These are phyloP conservation scores for Cephus cinctus DNA, from an alignment of 1,140 invertebrate species.

Conservation along the genomic window DNA sequence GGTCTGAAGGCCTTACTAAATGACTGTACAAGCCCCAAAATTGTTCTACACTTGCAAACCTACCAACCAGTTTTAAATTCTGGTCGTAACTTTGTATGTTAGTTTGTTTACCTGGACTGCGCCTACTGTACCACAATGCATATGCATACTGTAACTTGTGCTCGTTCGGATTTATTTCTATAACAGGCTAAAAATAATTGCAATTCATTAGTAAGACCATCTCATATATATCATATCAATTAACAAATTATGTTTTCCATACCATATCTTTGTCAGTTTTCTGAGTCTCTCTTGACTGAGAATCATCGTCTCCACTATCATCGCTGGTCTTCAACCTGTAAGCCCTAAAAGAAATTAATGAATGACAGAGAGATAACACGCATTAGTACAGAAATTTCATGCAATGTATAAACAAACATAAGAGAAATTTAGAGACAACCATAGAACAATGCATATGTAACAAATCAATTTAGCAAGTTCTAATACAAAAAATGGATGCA, in stretches of 20 bases:
- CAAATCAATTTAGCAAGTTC: too few relatives aligned
- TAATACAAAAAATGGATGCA: too few relatives aligned
- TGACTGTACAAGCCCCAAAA: conserved; percentile 97
- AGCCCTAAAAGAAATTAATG: conserved; percentile 23
- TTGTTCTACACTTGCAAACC: conserved; percentile 90
- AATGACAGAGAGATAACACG: too few relatives aligned
- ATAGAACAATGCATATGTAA: too few relatives aligned
- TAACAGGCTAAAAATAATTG: conserved; percentile 50
- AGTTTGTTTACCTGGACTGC: conserved; percentile 68
- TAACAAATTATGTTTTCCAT: conserved; percentile 12
- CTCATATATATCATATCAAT: conserved; percentile 9
- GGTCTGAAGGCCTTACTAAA: conserved; percentile 82
- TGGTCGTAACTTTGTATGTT: conserved; percentile 70
- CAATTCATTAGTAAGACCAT: conserved; percentile 5
- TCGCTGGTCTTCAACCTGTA: conserved; percentile 60
- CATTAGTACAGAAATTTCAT: too few relatives aligned
- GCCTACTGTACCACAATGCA: conserved; percentile 85
- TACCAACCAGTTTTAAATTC: conserved; percentile 74
- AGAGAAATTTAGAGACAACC: too few relatives aligned
- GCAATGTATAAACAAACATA: too few relatives aligned
- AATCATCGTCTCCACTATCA: conserved; percentile 62
- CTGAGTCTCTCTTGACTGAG: conserved; percentile 46
- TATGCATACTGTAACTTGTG: conserved; percentile 88
- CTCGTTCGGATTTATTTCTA: conserved; percentile 73
- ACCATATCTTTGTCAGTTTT: conserved; percentile 43